Percentiles rank a stretch among this genome's conserved stretches.
Conservation (phyloP, 2,797 vertebrate genomes). For the Lophura swinhoii region DNA sequence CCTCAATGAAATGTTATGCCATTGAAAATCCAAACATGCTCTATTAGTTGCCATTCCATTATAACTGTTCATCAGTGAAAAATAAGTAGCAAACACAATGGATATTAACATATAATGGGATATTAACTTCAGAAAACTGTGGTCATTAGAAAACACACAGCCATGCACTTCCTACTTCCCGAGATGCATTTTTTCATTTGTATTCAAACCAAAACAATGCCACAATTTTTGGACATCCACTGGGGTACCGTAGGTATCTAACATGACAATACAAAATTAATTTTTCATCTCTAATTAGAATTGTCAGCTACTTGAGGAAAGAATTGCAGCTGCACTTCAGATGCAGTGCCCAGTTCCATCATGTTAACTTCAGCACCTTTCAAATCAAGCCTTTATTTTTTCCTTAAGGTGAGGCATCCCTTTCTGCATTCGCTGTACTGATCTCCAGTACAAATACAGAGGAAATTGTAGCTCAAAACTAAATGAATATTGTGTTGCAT, state of each 20-base stretch:
- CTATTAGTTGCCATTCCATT: background rate
- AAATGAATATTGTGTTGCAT: conserved; percentile 38
- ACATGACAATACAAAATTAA: background rate
- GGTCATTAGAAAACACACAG: background rate
- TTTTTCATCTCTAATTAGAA: background rate
- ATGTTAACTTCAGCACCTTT: conserved; percentile 23
- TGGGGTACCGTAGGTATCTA: background rate
- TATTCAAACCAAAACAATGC: background rate
- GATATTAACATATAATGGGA: background rate
- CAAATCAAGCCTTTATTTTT: conserved; percentile 11
- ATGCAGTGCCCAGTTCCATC: background rate
- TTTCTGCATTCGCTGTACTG: background rate
- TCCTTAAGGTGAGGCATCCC: background rate
- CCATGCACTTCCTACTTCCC: background rate
- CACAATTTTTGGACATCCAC: background rate
- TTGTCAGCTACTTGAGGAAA: background rate
- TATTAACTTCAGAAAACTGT: background rate
- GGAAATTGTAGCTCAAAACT: conserved; percentile 44
- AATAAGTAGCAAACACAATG: background rate
- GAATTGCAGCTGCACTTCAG: background rate
- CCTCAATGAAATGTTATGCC: background rate
- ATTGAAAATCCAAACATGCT: background rate
- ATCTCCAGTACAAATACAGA: conserved; percentile 37
- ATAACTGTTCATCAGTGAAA: background rate
- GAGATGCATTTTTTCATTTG: background rate